Base-by-base conservation (phyloP, 2,888 invertebrate genomes). In the Terebella lapidaria region DNA sequence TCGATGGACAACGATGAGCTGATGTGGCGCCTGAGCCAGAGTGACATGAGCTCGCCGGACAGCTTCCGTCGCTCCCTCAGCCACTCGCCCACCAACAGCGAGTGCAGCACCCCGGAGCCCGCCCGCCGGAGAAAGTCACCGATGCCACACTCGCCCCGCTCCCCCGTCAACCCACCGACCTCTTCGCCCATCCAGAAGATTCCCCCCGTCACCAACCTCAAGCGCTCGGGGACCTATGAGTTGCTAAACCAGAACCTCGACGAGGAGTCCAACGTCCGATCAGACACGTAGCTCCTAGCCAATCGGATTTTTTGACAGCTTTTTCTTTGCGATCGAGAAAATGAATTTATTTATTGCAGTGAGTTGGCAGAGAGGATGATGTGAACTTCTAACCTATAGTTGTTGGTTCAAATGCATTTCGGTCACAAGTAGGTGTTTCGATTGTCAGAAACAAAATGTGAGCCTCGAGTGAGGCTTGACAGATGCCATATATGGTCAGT, bases 1-100 rank as follows among this genome's bases (percentile, higher is more conserved):
- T 86, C 87, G 4, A 89, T 90, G 74, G 87, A 90, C 74, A 93
- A 92, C 76, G 94, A 94, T 81, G 91, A 92, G 80, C 84, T 94
- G 1, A 86, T 90, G 72, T 94, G 91, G 87, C 89, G 89, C 75
- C 84, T 94, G 60, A 85, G 89, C 72, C 90, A 91, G 78, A 57
- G 47, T 24, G 45, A 4, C 10, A 29, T 53, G 1, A 53, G 53
- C 1, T 63, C 64, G 4, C 62, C 59, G 3, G 64, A 64, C 45
- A 22, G 54, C 3, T 45, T 65, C 18, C 47, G 56, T 1, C 60
- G 59, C 49, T 58, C 58, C n/a, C 52, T 65, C 49, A 63, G 56
- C 49, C 55, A 61, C 45, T 60, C 60, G 3, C 60, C 62, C 20
- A 49, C 64, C 27, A 54, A 52, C n/a, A 46, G 52, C 26, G 54